Evolutionary conservation across 1,140 invertebrate species (phyloP).

Genomic region (Eubasilissa regina): DNA sequence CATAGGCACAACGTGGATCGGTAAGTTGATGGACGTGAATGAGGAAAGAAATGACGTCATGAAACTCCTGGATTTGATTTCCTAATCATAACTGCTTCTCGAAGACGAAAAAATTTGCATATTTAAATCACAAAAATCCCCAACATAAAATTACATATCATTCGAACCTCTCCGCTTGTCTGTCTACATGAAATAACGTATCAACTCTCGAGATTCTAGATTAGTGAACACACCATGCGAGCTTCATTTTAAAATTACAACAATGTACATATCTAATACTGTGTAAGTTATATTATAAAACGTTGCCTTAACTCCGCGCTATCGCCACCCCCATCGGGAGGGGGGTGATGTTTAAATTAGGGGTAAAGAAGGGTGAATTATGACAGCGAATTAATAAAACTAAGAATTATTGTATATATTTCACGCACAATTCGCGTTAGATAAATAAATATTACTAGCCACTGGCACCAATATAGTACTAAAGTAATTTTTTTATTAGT

Average conservation of each 20-base stretch:
- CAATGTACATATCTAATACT: constrained; percentile 14
- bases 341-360: neutral
- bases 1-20: no score
- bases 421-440: neutral
- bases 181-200: neutral
- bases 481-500: no score
- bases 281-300: neutral
- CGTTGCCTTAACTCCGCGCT: constrained; percentile 6
- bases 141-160: no score
- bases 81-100: no score
- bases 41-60: no score
- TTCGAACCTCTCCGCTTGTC: neutral
- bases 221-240: neutral
- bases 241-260: constrained; percentile 15
- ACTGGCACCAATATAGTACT: no score
- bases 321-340: constrained; percentile 5
- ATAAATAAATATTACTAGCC: no score
- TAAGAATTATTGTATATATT: neutral
- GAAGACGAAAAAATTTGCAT: no score
- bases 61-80: no score
- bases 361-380: neutral
- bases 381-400: constrained; percentile 23
- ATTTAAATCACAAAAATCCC: no score
- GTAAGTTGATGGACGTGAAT: no score
- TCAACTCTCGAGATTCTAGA: neutral